phyloP scores from a whole-genome alignment of 2,113 vertebrate genomes.

The Ptilorrhoa leucosticta region DNA sequence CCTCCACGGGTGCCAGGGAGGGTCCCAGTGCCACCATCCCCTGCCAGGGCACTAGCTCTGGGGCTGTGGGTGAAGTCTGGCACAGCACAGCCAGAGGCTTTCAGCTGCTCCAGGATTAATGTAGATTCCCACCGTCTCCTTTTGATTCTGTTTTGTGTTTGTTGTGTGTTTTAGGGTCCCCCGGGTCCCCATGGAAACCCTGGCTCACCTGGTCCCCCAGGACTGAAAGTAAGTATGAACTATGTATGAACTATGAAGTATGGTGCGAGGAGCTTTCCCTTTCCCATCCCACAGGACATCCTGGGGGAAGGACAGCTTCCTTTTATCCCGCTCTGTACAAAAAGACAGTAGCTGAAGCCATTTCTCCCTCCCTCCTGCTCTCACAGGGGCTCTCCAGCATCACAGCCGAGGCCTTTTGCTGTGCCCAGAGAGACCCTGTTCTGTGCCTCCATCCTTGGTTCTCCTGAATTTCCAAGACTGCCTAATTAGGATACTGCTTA shows the following conservation, averaged over 20 bases:
- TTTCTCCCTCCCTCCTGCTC: neutral
- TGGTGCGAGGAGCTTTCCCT: accelerated
- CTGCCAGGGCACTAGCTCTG: neutral
- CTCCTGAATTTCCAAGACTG: neutral
- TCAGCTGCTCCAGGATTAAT: accelerated
- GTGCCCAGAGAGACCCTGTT: neutral
- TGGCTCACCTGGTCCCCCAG: slow-evolving; percentile 82
- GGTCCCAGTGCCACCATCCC: neutral
- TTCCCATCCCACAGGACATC: neutral
- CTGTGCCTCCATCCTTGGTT: neutral
- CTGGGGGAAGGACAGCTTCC: neutral
- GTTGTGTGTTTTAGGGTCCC: slow-evolving; percentile 78
- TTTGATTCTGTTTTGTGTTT: slow-evolving; percentile 1
- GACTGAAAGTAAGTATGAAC: slow-evolving; percentile 80
- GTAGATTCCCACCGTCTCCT: neutral
- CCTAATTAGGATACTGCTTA: neutral
- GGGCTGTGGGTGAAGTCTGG: neutral
- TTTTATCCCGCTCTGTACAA: neutral
- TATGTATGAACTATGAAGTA: too few species aligned
- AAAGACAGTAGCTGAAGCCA: neutral
- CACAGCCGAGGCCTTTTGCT: neutral
- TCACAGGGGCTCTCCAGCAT: neutral
- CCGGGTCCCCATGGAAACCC: slow-evolving; percentile 91
- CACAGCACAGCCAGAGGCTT: neutral
- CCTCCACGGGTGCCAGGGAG: accelerated